Evolutionary conservation across 2,888 invertebrate genomes (phyloP), one percentile per base, ranked within the genome.

Genomic region (Chorisops tibialis): DNA sequence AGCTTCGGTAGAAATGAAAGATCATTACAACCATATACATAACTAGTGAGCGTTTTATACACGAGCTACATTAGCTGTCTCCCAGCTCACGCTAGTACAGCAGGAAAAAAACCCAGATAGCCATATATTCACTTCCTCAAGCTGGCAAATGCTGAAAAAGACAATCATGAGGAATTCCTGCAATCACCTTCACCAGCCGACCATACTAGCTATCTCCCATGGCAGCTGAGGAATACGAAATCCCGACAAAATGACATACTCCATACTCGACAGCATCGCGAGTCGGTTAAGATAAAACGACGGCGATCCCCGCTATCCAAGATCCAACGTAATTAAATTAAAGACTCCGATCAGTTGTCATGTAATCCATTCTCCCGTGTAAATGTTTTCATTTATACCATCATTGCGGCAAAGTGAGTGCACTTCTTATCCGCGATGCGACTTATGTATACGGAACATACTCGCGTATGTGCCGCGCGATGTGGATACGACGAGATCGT

Each of bases 291-390:
- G 56, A 62, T 62, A 37, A 62, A 64, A 62, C 62, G 56, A 38
- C 43, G 45, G 18, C 37, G 41, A 43, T 9, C 30, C 9, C 30
- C 14, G 56, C 30, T 45, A 56, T 38, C 51, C 16, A 49, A 39
- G 22, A 60, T 43, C 24, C 24, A 52, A 18, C 47, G 38, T 64
- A 64, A 64, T 64, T 64, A 64, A 64, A 64, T 62, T 59, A 60
- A 45, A 59, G 48, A 59, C 64, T 52, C 59, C 49, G 62, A 62
- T 62, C 59, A 59, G 45, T 60, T 62, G 64, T 60, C 64, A 64
- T 62, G 62, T 60, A 62, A 60, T 50, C 59, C 59, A 64, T 64
- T 62, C 54, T 18, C 43, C 45, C 35, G 50, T 47, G 62, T 54
- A 62, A 64, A 64, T 56, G 60, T 62, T 64, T 62, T 60, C 62